Base-by-base conservation (phyloP, 2,797 vertebrate species). In the Acanthornis magna region DNA sequence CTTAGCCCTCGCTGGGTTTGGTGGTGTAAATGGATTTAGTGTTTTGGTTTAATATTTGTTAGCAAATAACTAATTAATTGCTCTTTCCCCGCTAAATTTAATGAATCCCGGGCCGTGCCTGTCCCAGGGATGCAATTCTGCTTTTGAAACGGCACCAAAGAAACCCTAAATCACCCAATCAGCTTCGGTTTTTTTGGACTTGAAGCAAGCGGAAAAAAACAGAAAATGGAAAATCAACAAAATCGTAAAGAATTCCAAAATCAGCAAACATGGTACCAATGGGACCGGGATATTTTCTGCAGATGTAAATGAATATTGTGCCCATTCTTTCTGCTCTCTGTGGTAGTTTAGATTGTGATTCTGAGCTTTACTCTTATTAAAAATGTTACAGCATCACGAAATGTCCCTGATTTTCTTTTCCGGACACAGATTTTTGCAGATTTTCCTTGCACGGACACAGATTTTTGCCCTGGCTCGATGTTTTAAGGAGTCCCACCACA, bases 331-430 rank as follows among this genome's bases (percentile, higher is more conserved):
- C 60, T 76, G 4, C 21, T 74, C 66, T 66, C 80, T 87, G 10
- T 40, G 8, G 23, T 71, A 6, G 27, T 61, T 72, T 75, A 77
- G 66, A 11, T 34, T 42, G 43, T 54, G 13, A 27, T 18, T 51
- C 34, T 34, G 19, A 70, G 15, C 38, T 93, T 92, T 81, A 50
- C 23, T 72, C 77, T 62, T 6, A 96, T 79, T 95, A 93, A 96
- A 96, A 95, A 62, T 4, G 0, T 61, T 65, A 4, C 12, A 89
- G 93, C 93, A 95, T 94, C 63, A 27, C 5, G 23, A 30, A 9
- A 3, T 8, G 20, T 34, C 32, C 6, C 13, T 27, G 23, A 3
- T 61, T 78, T 63, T n/a, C 3, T 22, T 77, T 77, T 71, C 45
- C 12, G 61, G 29, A 3, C 11, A 3, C 16, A 16, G 9, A 45